Base-by-base conservation (phyloP, 2,113 vertebrate species). In the Mustela nigripes region DNA sequence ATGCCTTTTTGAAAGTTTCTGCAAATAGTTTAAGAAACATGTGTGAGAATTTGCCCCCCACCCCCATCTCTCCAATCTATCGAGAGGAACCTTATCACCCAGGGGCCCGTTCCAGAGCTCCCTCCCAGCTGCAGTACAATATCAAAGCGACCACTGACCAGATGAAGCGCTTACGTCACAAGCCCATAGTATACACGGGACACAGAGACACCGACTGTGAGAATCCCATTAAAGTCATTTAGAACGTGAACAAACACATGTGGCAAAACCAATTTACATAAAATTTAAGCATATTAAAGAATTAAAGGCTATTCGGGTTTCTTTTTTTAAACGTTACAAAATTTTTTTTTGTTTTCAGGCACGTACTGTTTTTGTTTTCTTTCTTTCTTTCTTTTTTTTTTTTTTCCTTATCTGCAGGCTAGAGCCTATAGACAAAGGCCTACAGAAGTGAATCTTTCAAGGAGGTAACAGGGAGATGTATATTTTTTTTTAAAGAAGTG, bases 101-200 rank as follows among this genome's bases (percentile, higher is more conserved):
- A 98, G 98, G 99, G 99, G 99, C 98, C 98, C 99, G 98, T 97
- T 98, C 98, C 97, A 95, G 86, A 98, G 98, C 98, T 98, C 99
- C 98, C 99, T 98, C 99, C 99, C 99, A 99, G 99, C 99, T 99
- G 99, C 99, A 99, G 99, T 99, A 99, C 99, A 99, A 99, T 98
- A 99, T 99, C 99, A 99, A 99, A 99, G 99, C 99, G 99, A 99
- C 99, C 99, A 99, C 99, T 99, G 99, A 99, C 99, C 98, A 98
- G 99, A 99, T 99, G 99, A 99, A 99, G 99, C 98, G 99, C 98
- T 99, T 99, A 99, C 98, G 96, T 99, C 99, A 99, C 99, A 99
- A 99, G 99, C 98, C 99, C 98, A 99, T 99, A 98, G 99, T 98
- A 98, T 99, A 99, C 99, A 99, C 98, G 98, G 98, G 99, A 99